Evolutionary conservation across 2,113 vertebrate species (phyloP), one percentile per base, ranked within the genome.

Genomic region (Channa argus): DNA sequence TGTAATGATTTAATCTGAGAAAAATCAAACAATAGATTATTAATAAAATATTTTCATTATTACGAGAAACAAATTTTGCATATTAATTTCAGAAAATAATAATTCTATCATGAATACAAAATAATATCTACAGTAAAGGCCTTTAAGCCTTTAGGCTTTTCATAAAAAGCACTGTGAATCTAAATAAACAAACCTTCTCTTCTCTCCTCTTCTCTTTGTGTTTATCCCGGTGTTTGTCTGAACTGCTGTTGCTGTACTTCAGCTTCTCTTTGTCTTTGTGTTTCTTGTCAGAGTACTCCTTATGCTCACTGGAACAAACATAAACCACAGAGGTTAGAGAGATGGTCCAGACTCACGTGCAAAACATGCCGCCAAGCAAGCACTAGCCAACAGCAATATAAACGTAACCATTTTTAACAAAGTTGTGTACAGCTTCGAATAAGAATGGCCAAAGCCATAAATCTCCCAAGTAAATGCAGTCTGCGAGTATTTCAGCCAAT

Each of bases 261-360:
- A 79, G 73, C 82, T 86, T 97, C 89, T 95, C 96, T 91, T 97
- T 96, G 74, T 88, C 87, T 63, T 46, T 95, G 91, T 97, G 96
- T 94, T 98, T 99, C 92, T 96, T 99, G 93, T 99, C 97, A 34
- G 94, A 95, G 86, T 95, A 95, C 87, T 98, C 97, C 95, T 95
- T 98, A 94, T 97, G 95, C 90, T 98, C 96, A 74, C 97, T 98
- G 93, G 64, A 55, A 72, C 37, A 56, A 43, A 82, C 46, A 82
- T 64, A 71, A 49, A 14, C 6, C 70, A 72, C 66, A 77, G 58
- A 58, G 53, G 82, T 83, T 77, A 85, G 38, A 65, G 63, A 67
- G 3, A 2, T 1, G 36, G 38, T 44, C 15, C 63, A 68, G 67
- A 75, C 37, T 49, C 37, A 39, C 13, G 41, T 8, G 60, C 69